Base-by-base conservation (phyloP, 2,113 vertebrate species). In the Pyrgilauda ruficollis region DNA sequence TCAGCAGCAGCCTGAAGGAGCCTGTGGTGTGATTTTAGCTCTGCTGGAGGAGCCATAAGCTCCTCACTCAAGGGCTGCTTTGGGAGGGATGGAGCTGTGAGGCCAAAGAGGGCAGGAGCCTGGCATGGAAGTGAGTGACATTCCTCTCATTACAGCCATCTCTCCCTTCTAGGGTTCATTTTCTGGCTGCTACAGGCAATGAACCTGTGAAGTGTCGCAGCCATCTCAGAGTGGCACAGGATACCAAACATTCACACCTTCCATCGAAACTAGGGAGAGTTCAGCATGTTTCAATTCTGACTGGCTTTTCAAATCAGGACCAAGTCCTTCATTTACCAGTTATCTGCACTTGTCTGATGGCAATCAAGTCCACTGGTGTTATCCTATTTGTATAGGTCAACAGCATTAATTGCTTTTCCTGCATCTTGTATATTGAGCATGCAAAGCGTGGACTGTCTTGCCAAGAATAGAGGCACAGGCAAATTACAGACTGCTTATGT, bases 401-500 rank as follows among this genome's bases (percentile, higher is more conserved):
- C 69, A 84, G 55, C 80, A 91, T 76, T 92, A 94, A 95, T 92
- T 94, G 91, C 73, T 62, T 94, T 85, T 84, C 3, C 1, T 84
- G 78, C 47, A 3, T 89, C 88, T 90, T 83, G 59, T 62, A 26
- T 74, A 94, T 78, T 70, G 58, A 92, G 87, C 91, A 80, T 85
- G 93, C 93, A 92, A 64, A 92, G 67, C 1, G 17, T 72, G 76
- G 84, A 52, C 83, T 53, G 41, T 67, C 88, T 75, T 94, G 79
- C 87, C 87, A 86, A 80, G 79, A 95, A 96, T 55, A 95, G 91
- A 96, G 86, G 88, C 84, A 78, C 80, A 96, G 76, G 91, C 58
- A 68, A 97, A 97, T 97, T 96, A 93, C 87, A 77, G 77, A 68
- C 73, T 93, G 93, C 97, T 97, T 91, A 79, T 95, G 87, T 94